phyloP scores from a whole-genome alignment of 2,113 vertebrate genomes.

The Catharus fuscescens region DNA sequence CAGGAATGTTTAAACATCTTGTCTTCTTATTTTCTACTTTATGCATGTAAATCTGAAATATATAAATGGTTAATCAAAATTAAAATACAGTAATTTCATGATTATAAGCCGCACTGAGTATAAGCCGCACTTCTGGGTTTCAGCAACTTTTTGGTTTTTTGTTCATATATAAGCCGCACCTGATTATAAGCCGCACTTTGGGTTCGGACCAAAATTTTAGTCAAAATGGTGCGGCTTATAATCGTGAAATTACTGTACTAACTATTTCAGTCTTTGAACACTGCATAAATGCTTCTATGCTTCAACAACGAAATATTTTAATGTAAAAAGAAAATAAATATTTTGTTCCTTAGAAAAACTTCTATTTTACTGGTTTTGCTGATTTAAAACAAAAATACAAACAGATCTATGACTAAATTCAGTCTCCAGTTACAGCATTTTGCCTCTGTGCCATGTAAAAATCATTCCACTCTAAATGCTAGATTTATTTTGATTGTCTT shows the following conservation, averaged over 20 bases:
- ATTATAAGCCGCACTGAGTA: too few species aligned
- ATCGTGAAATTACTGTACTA: too few species aligned
- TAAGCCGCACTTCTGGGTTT: too few species aligned
- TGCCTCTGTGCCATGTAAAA: not conserved
- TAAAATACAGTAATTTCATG: too few species aligned
- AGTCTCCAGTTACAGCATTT: not conserved
- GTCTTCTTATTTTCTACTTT: not conserved
- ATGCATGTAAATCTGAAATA: not conserved
- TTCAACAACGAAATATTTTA: not conserved
- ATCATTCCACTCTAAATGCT: not conserved
- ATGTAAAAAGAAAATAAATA: not conserved
- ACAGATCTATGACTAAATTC: not conserved
- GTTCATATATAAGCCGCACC: too few species aligned
- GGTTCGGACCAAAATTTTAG: too few species aligned
- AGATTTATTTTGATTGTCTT: constrained; percentile 17
- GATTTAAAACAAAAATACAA: not conserved
- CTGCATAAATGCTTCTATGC: not conserved
- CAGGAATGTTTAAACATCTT: not conserved
- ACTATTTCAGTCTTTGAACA: not conserved
- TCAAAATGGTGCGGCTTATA: too few species aligned
- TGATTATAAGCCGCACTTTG: too few species aligned
- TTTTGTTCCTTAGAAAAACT: not conserved
- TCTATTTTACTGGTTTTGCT: not conserved
- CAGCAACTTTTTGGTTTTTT: too few species aligned
- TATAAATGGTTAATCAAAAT: not conserved